Evolutionary conservation across 2,113 vertebrate species (phyloP).

Genomic region (Seriola quinqueradiata): DNA sequence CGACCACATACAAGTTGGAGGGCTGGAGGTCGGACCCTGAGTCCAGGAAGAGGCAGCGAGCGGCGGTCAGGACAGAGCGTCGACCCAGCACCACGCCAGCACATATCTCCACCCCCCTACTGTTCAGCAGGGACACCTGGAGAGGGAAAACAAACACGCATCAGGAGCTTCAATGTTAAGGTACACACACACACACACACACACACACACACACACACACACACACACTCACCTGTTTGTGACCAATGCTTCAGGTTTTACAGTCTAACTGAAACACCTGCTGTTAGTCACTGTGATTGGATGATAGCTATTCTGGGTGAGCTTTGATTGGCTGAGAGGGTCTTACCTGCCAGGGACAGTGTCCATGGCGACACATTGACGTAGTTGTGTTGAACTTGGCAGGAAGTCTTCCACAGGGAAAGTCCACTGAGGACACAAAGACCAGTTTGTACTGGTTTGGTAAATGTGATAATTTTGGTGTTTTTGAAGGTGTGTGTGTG

Average conservation of each 20-base stretch:
- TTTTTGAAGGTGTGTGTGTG: neutral
- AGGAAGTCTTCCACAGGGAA: slow-evolving; percentile 77
- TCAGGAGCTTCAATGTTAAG: neutral
- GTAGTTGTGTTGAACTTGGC: neutral
- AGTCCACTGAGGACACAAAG: slow-evolving; percentile 64
- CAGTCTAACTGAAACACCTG: neutral
- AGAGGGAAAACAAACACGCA: neutral
- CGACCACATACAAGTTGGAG: slow-evolving; percentile 54
- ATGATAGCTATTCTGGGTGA: no score
- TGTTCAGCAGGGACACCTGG: slow-evolving; percentile 86
- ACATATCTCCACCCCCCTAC: slow-evolving; percentile 81
- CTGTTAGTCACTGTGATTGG: neutral
- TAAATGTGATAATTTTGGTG: neutral
- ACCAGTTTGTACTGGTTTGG: neutral
- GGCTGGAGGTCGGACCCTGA: neutral
- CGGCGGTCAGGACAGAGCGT: slow-evolving; percentile 87
- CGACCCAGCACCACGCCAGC: slow-evolving; percentile 86
- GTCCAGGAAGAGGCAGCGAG: slow-evolving; percentile 79
- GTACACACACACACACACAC: neutral
- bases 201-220: no score
- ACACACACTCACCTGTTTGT: no score
- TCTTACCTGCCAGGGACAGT: slow-evolving; percentile 93
- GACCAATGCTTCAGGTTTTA: no score
- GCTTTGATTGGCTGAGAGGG: neutral
- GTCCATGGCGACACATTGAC: slow-evolving; percentile 49